Evolutionary conservation across 2,113 vertebrate species (phyloP), one percentile per base, ranked within the genome.

Genomic region (Suncus etruscus): DNA sequence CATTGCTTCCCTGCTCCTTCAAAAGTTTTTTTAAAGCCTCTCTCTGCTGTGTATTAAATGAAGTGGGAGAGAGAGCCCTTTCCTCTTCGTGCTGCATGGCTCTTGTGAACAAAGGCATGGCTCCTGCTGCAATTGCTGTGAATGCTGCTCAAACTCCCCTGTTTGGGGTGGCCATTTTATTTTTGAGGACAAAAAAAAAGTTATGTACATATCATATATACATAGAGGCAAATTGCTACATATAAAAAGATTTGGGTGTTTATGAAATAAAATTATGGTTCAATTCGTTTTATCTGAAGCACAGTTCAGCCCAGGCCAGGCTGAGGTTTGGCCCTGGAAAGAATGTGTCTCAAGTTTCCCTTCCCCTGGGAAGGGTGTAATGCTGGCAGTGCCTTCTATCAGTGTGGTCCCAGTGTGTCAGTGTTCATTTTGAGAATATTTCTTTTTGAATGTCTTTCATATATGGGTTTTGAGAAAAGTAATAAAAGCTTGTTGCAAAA

Each of bases 121-220:
- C 96, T 97, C 97, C 92, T 84, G 97, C 97, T 96, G 97, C 95
- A 93, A 96, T 92, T 61, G 87, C 97, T 48, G 91, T 96, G 96
- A 96, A 97, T 97, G 98, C 97, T 98, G 98, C 98, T 98, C 94
- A 94, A 95, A 94, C 45, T 94, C 97, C 96, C 95, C 97, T 90
- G 74, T 75, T 2, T 22, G 65, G 25, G 95, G 95, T 47, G 95
- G 79, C 96, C 86, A 3, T 50, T 92, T 95, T 95, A 91, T 97
- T 97, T 96, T 96, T 93, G 70, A 94, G 79, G 54, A 54, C 54
- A 54, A 54, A 54, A 54, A 54, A 90, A 69, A 61, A 45, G 80
- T 88, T 63, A 14, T 88, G 75, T 92, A 45, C 48, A 83, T 66
- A 86, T 31, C 48, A 83, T 66, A 86, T 39, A 93, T 50, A 91